Percentiles rank a stretch among this genome's conserved stretches.
These are phyloP conservation scores for Sminthopsis crassicaudata DNA, from an alignment of 2,113 vertebrate species.

Conservation along the genomic window DNA sequence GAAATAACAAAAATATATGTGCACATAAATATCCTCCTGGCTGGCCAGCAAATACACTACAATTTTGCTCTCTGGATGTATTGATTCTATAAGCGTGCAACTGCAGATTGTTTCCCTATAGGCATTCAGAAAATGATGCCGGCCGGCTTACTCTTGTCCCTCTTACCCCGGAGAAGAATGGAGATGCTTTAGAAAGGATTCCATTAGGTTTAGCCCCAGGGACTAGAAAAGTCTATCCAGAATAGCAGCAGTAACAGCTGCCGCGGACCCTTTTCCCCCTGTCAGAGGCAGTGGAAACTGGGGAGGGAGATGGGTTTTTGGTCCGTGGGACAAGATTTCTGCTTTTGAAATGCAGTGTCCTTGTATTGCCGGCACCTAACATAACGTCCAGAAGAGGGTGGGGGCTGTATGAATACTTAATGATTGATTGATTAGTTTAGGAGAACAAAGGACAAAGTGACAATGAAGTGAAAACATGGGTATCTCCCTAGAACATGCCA, in stretches of 20 bases:
- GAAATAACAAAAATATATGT: slow-evolving; percentile 43
- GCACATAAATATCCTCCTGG: slow-evolving; percentile 1
- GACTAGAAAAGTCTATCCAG: background rate
- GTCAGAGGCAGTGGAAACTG: background rate
- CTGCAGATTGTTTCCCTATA: background rate
- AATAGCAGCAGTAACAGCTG: background rate
- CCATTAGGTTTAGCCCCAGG: rapidly evolving
- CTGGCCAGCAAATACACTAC: slow-evolving; percentile 19
- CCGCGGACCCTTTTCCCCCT: background rate
- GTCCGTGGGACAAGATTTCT: background rate
- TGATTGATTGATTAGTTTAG: background rate
- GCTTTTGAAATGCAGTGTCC: background rate
- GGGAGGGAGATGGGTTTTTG: background rate
- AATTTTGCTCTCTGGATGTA: background rate
- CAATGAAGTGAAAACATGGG: background rate
- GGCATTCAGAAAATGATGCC: background rate
- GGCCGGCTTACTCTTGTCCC: background rate
- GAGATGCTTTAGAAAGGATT: background rate
- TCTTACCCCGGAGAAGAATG: background rate
- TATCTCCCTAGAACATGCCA: background rate
- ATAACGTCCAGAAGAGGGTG: background rate
- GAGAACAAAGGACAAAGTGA: background rate
- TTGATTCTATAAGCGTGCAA: background rate
- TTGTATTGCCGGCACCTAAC: background rate
- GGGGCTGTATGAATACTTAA: background rate